Conservation (phyloP, 1,140 invertebrate species). For the Saccostrea glomerata region DNA sequence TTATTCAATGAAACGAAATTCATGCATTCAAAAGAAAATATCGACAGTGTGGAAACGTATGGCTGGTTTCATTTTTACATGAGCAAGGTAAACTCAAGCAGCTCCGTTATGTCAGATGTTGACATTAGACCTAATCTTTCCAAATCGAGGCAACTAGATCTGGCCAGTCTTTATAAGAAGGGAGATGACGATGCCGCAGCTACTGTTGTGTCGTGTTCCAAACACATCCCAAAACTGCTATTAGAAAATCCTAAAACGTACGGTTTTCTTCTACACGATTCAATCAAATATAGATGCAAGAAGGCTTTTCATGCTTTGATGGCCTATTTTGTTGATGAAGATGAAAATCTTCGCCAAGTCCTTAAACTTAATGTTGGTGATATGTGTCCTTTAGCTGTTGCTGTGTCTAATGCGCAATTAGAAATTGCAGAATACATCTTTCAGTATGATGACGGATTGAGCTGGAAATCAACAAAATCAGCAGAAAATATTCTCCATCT, state of each 20-base stretch:
- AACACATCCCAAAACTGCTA: background rate
- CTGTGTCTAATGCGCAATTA: constrained; percentile 1
- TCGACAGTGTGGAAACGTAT: constrained; percentile 6
- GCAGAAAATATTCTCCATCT: constrained; percentile 47
- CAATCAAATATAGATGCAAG: constrained; percentile 19
- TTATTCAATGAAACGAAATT: constrained; percentile 8
- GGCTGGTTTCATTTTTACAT: constrained; percentile 19
- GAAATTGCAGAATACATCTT: constrained; percentile 29
- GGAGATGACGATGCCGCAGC: constrained; percentile 37
- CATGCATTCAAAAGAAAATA: background rate
- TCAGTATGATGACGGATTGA: constrained; percentile 21
- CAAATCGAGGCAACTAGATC: background rate
- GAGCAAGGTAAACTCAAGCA: background rate
- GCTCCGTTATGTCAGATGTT: background rate
- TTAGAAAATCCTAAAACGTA: background rate
- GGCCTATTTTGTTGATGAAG: background rate
- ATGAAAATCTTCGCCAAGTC: background rate
- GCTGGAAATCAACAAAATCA: constrained; percentile 24
- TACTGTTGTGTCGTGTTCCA: background rate
- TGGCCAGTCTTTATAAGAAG: constrained; percentile 31
- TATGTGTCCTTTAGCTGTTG: constrained; percentile 31
- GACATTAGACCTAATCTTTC: background rate
- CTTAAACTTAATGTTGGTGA: background rate
- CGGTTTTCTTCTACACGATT: background rate
- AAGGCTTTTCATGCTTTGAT: constrained; percentile 32